Evolutionary conservation across 1,140 invertebrate genomes (phyloP), one percentile per base, ranked within the genome.

Genomic region (Limonius californicus): DNA sequence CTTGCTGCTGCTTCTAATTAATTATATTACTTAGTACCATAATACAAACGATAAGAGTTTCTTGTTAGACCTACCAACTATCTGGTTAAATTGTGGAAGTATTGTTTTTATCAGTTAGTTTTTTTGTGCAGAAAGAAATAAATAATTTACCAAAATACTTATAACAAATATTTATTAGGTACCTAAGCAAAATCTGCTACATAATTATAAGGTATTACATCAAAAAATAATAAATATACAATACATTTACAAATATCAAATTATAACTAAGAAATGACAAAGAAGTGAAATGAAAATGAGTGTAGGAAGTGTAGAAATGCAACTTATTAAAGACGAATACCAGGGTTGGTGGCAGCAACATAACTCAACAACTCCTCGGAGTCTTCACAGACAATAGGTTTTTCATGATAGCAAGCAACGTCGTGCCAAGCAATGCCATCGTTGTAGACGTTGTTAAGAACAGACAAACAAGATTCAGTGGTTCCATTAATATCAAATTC

Each of bases 341-440:
- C 87, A 43, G 85, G 87, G 81, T 92, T 92, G 70, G 87, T 92
- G 74, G 85, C 85, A 8, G 87, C 85, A 43, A 93, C 85, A 76
- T 93, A 94, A 71, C 86, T 88, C 60, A 94, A 82, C 43, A 94
- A 84, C 75, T 93, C 90, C 56, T 93, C 89, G 54, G 85, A 89
- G 76, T 95, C 92, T 75, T 95, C 92, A 76, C 92, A 94, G 65
- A 94, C 84, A 73, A 94, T 85, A 1, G 91, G 90, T 74, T 95
- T 95, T 77, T 92, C 90, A 75, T 94, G 92, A 77, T 94, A 94
- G 76, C 92, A 95, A 61, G 91, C 92, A 32, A 94, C 91, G 76
- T 95, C 92, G 78, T 94, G 92, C 91, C 91, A 94, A 54, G 88
- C 89, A 70, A 94, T 91, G 54, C 91, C 92, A 75, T 95, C 92